A percentile compares a stretch with the other conserved stretches of the same genome.
phyloP scores from a whole-genome alignment of 1,140 invertebrate genomes.

The Apocrypta bakeri region DNA sequence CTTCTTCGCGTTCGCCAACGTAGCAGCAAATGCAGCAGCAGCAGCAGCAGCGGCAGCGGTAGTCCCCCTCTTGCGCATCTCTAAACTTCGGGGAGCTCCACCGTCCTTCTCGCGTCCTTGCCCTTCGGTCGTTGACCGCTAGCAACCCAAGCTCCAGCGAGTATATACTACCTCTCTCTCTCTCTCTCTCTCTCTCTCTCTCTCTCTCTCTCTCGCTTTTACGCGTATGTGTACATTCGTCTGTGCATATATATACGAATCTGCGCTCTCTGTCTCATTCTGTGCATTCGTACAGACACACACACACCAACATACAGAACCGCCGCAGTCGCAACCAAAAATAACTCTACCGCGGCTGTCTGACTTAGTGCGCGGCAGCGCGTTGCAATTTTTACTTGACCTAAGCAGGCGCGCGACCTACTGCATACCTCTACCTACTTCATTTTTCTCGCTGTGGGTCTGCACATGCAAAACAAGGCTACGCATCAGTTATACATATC shows the following conservation, averaged over 20 bases:
- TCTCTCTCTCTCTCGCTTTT: conserved; percentile 57
- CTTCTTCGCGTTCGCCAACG: background rate
- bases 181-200: conserved; percentile 54
- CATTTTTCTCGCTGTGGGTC: no score
- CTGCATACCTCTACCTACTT: background rate
- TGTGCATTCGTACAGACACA: conserved; percentile 58
- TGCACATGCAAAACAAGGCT: background rate
- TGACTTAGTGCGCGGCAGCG: conserved; percentile 29
- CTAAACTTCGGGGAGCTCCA: conserved; percentile 20
- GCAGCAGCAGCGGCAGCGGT: no score
- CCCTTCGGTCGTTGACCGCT: conserved; percentile 70
- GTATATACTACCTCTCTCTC: conserved; percentile 54
- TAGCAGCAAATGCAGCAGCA: no score
- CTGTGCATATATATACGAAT: no score
- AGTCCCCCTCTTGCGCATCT: background rate
- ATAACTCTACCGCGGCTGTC: conserved; percentile 46
- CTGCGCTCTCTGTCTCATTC: no score
- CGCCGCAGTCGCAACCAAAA: conserved; percentile 50
- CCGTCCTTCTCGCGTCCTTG: conserved; percentile 73
- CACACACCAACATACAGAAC: no score
- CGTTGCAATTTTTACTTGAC: background rate
- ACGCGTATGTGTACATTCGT: no score
- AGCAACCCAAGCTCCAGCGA: background rate
- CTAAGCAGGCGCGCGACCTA: background rate
- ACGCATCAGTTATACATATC: background rate